phyloP scores from a whole-genome alignment of 1,140 invertebrate genomes.

The Heliconius nattereri region DNA sequence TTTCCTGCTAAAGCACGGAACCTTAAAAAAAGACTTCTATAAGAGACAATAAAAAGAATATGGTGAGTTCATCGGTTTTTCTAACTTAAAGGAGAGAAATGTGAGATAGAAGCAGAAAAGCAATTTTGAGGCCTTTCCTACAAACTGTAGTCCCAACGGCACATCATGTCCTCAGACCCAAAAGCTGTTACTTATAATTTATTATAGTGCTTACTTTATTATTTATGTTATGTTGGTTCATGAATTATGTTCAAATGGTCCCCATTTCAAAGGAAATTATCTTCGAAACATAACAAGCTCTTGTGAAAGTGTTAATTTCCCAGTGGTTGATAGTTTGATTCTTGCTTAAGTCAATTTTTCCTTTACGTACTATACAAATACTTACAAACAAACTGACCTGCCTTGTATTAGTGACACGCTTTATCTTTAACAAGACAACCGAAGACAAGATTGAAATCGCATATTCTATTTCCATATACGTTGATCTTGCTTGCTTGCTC shows the following conservation, averaged over 20 bases:
- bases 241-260: conserved; percentile 8
- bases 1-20: too few species aligned
- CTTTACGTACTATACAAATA: too few species aligned
- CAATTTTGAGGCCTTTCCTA: neutral
- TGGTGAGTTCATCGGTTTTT: too few species aligned
- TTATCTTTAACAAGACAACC: too few species aligned
- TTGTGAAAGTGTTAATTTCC: neutral
- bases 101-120: neutral
- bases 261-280: neutral
- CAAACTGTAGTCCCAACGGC: conserved; percentile 1
- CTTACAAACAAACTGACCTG: too few species aligned
- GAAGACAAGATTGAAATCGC: too few species aligned
- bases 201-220: conserved; percentile 14
- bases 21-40: too few species aligned
- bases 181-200: conserved; percentile 13
- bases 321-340: neutral
- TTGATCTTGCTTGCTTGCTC: too few species aligned
- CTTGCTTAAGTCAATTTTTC: too few species aligned
- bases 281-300: neutral
- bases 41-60: too few species aligned
- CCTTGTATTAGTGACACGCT: too few species aligned
- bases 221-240: conserved; percentile 9
- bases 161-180: neutral
- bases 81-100: neutral
- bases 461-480: too few species aligned